Evolutionary conservation across 2,113 vertebrate species (phyloP).

Genomic region (Chionis minor): DNA sequence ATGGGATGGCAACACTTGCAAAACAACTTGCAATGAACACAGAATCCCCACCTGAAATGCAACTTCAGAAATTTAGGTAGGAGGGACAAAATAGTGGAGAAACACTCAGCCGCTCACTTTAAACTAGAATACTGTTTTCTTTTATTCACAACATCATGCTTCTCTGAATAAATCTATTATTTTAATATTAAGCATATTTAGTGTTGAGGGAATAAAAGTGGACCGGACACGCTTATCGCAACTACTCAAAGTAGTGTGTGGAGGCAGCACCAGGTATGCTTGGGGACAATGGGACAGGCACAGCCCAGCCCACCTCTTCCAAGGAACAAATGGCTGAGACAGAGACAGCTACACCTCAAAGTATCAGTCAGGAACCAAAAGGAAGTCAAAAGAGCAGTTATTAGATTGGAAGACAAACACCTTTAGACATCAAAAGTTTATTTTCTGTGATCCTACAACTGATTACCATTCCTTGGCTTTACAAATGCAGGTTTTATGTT

Average conservation of each 20-base stretch:
- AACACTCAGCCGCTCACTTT: neutral
- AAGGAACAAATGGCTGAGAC: neutral
- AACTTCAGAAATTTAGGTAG: neutral
- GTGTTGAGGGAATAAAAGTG: neutral
- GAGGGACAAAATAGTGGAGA: neutral
- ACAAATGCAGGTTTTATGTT: neutral
- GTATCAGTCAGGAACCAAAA: neutral
- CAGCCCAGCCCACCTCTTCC: neutral
- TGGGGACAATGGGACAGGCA: neutral
- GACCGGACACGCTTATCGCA: fast-evolving
- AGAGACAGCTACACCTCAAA: neutral
- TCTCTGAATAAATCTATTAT: neutral
- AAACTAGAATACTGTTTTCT: neutral
- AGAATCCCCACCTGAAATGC: neutral
- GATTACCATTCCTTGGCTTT: neutral
- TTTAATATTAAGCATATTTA: neutral
- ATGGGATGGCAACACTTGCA: neutral
- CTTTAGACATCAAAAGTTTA: neutral
- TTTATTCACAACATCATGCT: fast-evolving
- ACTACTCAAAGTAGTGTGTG: neutral
- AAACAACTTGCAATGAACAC: neutral
- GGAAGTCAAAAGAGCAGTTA: neutral
- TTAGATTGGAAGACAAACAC: neutral
- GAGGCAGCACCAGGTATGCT: neutral
- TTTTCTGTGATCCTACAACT: neutral